phyloP scores from a whole-genome alignment of 35 echinoderm and acorn worm species.

The Ophioderma brevispina region DNA sequence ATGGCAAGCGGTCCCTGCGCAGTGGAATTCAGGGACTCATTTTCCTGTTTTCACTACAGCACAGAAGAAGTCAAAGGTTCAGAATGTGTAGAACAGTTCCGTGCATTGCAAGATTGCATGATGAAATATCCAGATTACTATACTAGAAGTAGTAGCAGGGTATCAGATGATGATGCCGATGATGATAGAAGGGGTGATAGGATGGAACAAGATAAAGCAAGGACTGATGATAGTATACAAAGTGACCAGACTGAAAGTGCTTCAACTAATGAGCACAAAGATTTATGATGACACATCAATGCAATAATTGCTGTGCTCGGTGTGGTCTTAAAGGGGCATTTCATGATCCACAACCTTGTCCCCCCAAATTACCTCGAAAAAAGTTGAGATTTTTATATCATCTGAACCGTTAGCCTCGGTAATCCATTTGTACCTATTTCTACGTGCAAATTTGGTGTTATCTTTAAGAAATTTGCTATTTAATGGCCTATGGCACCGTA shows the following conservation, averaged over 20 bases:
- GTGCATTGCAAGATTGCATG: conserved; percentile 94
- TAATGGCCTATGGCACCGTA: no score
- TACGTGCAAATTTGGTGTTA: no score
- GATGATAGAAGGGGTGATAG: not conserved
- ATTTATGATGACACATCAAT: no score
- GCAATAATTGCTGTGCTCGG: no score
- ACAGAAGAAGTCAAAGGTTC: conserved; percentile 83
- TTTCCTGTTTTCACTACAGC: conserved; percentile 98
- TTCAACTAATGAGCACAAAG: not conserved
- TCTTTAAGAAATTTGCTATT: no score
- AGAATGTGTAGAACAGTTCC: conserved; percentile 87
- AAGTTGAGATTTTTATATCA: no score
- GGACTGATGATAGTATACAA: not conserved
- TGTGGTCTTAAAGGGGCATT: no score
- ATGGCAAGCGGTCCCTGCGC: conserved; percentile 97
- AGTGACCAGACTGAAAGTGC: not conserved
- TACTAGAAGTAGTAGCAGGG: not conserved
- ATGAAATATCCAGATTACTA: conserved; percentile 81
- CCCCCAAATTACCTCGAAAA: no score
- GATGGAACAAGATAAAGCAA: not conserved
- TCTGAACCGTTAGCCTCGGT: no score
- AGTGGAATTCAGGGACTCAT: conserved; percentile 91
- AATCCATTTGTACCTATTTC: no score
- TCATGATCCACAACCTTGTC: no score
- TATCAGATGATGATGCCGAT: not conserved